Percentiles rank a stretch among this genome's conserved stretches.
phyloP scores from a whole-genome alignment of 2,888 invertebrate genomes.

The Entomobrya multifasciata region DNA sequence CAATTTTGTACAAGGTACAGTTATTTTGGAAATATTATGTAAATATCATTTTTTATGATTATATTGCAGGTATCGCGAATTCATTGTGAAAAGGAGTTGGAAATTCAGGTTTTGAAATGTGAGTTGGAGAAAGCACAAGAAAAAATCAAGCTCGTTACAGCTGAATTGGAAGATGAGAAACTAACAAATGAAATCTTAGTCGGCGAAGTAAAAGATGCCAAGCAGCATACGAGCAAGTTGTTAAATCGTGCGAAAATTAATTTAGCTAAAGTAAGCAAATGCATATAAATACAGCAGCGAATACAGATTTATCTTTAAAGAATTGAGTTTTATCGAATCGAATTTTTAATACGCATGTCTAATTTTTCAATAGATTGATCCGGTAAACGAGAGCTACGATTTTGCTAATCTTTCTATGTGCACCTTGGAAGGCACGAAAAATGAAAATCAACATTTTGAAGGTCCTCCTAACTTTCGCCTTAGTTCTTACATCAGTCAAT shows the following conservation, averaged over 20 bases:
- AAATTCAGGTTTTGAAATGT: not conserved
- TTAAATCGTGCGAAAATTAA: not conserved
- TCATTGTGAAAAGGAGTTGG: too few species aligned
- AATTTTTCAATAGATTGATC: slow-evolving; percentile 2
- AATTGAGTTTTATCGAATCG: too few species aligned
- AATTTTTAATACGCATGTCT: slow-evolving; percentile 1
- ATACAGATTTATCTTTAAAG: too few species aligned
- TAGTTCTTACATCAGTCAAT: slow-evolving; percentile 25
- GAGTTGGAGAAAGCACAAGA: not conserved
- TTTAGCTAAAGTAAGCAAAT: not conserved
- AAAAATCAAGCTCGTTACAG: not conserved
- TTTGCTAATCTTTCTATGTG: slow-evolving; percentile 36
- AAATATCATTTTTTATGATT: not conserved
- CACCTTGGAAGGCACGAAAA: not conserved
- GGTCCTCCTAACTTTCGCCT: slow-evolving; percentile 20
- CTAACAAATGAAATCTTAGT: not conserved
- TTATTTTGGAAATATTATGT: too few species aligned
- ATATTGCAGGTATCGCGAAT: not conserved
- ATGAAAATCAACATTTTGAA: not conserved
- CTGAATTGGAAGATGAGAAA: not conserved
- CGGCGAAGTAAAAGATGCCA: not conserved
- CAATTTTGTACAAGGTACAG: too few species aligned
- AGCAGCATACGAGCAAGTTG: not conserved
- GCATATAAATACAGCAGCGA: too few species aligned
- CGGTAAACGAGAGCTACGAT: not conserved